phyloP scores from a whole-genome alignment of 2,113 vertebrate species.

The Aythya baeri region DNA sequence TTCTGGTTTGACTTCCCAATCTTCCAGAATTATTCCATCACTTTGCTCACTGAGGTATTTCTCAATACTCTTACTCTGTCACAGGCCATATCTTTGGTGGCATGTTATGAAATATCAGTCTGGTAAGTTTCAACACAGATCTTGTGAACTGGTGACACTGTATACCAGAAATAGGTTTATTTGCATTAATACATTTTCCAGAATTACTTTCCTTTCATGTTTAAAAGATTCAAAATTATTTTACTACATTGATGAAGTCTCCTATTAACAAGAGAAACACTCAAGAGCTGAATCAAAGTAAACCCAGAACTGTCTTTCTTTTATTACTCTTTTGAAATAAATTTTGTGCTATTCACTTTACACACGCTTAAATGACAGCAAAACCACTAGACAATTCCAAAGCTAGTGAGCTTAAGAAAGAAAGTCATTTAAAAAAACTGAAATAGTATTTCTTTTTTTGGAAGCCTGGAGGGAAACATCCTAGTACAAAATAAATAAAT shows the following conservation, averaged over 20 bases:
- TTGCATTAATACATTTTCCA: neutral
- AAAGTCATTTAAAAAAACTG: neutral
- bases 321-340: neutral
- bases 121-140: neutral
- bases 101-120: neutral
- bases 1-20: neutral
- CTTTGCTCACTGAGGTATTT: neutral
- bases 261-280: neutral
- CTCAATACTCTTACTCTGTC: neutral
- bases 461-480: conserved; percentile 7
- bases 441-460: neutral
- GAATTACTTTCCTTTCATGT: neutral
- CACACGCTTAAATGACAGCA: neutral
- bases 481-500: neutral
- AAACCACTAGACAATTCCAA: neutral
- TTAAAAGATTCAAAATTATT: neutral
- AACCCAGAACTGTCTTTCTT: neutral
- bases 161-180: neutral
- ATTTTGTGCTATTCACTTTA: neutral
- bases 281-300: neutral
- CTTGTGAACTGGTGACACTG: neutral
- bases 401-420: neutral
- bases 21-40: neutral
- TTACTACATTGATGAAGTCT: neutral
- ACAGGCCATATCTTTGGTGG: neutral